Evolutionary conservation across 2,888 invertebrate genomes (phyloP).

Genomic region (Chymomyza caudatula): DNA sequence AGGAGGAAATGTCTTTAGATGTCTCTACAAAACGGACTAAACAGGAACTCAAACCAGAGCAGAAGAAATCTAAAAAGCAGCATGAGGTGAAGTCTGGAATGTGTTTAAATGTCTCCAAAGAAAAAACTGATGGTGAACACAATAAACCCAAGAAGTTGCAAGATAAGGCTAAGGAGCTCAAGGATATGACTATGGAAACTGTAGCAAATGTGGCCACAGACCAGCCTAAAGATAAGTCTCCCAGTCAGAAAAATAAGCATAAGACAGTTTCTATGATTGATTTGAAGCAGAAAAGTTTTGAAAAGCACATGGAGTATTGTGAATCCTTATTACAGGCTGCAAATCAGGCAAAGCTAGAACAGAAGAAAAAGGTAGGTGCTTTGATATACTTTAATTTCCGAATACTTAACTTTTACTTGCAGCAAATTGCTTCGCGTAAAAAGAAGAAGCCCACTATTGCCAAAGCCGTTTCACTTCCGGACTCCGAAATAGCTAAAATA

Average conservation of each 20-base stretch:
- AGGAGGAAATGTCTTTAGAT: no score
- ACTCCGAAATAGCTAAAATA: no score
- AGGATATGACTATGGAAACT: neutral
- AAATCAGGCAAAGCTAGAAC: slow-evolving; percentile 61
- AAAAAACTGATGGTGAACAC: no score
- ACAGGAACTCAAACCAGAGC: no score
- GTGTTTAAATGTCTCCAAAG: no score
- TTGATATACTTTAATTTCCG: neutral
- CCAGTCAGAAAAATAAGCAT: neutral
- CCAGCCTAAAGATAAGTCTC: neutral
- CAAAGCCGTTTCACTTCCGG: no score
- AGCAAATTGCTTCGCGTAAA: slow-evolving; percentile 44
- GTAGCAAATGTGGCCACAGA: no score
- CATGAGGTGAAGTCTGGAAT: no score
- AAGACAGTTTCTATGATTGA: neutral
- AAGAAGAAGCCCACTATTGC: slow-evolving; percentile 21
- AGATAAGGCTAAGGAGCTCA: neutral
- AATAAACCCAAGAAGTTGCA: no score
- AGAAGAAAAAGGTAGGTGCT: slow-evolving; percentile 62
- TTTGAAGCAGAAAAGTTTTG: neutral
- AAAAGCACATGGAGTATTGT: slow-evolving; percentile 59
- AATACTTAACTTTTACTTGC: slow-evolving; percentile 8
- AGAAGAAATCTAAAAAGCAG: no score
- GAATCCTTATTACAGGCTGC: slow-evolving; percentile 67
- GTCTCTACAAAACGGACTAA: neutral